phyloP scores from a whole-genome alignment of 2,797 vertebrate genomes.

The Eptatretus atami region DNA sequence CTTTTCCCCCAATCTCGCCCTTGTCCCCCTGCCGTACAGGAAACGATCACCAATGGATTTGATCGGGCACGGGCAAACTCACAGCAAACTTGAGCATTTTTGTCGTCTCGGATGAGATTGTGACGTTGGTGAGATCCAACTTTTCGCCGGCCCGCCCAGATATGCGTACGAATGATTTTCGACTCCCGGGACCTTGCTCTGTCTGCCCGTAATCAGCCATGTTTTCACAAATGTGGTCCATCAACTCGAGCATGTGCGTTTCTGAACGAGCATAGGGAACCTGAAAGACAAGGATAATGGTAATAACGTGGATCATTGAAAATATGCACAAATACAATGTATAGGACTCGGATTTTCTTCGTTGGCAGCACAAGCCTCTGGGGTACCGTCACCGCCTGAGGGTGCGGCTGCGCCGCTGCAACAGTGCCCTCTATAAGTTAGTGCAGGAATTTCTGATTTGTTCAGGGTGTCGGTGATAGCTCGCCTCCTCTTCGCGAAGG shows the following conservation, averaged over 20 bases:
- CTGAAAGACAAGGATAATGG: constrained; percentile 13
- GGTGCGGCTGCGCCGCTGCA: too few species aligned
- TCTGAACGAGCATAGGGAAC: constrained; percentile 59
- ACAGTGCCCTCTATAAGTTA: too few species aligned
- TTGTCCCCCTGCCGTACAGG: neutral
- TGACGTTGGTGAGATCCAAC: constrained; percentile 35
- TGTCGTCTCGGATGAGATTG: constrained; percentile 35
- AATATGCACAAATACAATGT: too few species aligned
- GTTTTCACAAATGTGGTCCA: constrained; percentile 52
- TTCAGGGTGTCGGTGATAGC: too few species aligned
- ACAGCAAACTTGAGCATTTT: constrained; percentile 53
- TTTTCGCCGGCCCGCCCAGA: constrained; percentile 27
- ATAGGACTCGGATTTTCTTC: too few species aligned
- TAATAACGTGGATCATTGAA: too few species aligned
- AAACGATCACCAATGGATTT: neutral
- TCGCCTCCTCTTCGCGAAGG: too few species aligned
- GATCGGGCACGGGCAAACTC: constrained; percentile 11
- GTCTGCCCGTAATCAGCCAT: constrained; percentile 69
- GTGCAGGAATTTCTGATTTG: too few species aligned
- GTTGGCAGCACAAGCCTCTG: too few species aligned
- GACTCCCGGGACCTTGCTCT: constrained; percentile 24
- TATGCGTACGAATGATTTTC: constrained; percentile 37
- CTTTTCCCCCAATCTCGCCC: constrained; percentile 6
- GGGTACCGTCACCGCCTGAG: too few species aligned
- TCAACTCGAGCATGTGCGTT: constrained; percentile 52